phyloP scores from a whole-genome alignment of 2,113 vertebrate genomes.

The Menura novaehollandiae region DNA sequence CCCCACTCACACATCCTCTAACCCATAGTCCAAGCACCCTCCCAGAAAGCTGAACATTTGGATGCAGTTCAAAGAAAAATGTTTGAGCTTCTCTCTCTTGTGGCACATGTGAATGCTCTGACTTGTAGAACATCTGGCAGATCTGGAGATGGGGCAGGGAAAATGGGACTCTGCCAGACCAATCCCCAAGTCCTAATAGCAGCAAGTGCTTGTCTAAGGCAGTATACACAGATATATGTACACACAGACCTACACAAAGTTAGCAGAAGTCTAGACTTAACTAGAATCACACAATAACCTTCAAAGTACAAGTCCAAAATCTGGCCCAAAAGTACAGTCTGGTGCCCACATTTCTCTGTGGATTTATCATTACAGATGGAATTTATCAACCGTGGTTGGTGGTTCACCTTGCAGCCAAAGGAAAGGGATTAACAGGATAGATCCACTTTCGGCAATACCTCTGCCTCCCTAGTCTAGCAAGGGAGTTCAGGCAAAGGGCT shows the following conservation, averaged over 20 bases:
- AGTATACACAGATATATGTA: rapidly evolving
- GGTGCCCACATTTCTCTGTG: background rate
- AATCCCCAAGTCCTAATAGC: background rate
- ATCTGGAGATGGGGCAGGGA: background rate
- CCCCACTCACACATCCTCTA: background rate
- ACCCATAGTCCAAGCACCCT: background rate
- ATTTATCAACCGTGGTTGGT: background rate
- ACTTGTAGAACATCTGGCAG: background rate
- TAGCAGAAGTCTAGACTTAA: background rate
- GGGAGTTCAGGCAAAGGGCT: background rate
- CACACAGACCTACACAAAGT: background rate
- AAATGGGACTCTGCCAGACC: background rate
- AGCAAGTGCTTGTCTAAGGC: background rate
- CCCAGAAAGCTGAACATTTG: background rate
- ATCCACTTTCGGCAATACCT: background rate
- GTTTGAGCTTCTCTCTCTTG: background rate
- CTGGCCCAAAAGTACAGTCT: background rate
- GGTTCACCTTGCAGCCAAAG: background rate
- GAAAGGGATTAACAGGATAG: background rate
- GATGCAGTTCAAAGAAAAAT: background rate
- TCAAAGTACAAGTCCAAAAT: background rate
- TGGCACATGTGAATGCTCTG: background rate
- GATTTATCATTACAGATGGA: background rate
- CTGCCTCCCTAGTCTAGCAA: background rate
- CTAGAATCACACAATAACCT: background rate